Base-by-base conservation (phyloP, 2,797 vertebrate species). In the Danio kyathit region DNA sequence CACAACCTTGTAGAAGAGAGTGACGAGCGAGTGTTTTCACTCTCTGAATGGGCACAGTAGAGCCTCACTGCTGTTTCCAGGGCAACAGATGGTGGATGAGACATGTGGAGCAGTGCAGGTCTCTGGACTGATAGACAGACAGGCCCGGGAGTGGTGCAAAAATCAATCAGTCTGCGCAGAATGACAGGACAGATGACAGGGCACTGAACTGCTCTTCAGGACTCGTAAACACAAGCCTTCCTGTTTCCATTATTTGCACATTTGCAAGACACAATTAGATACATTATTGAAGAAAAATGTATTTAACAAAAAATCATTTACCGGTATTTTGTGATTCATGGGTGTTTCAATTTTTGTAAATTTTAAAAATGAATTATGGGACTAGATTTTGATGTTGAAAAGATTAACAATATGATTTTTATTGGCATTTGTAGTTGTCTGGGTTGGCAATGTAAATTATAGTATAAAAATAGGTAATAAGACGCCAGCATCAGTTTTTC, bases 61-160 rank as follows among this genome's bases (percentile, higher is more conserved):
- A 56, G 54, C 21, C 65, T 79, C 48, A 46, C 19, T 56, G 69
- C 60, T 80, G 66, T 84, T 79, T 86, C 79, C 61, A 84, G 72
- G 82, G 76, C 76, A 86, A 83, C 76, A 80, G 76, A 77, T 80
- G 59, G 52, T 71, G 38, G 41, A 16, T 69, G 51, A 72, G 41
- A 65, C 44, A 49, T 41, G 48, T 46, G 21, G 70, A 83, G 65
- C 16, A 6, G 56, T 19, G n/a, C 76, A 73, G 70, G 67, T 67
- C 65, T 80, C 71, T 73, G 56, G 61, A 67, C 29, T 29, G 29
- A 29, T 48, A 19, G 38, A 61, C 63, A 59, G 43, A 70, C 51
- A 71, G 12, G 13, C 40, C 66, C 80, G 51, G 10, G 52, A 49
- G 60, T 44, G 75, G 43, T 73, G 76, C 69, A 79, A 70, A 76